Conservation (phyloP, 2,797 vertebrate genomes). For the Rousettus madagascariensis region DNA sequence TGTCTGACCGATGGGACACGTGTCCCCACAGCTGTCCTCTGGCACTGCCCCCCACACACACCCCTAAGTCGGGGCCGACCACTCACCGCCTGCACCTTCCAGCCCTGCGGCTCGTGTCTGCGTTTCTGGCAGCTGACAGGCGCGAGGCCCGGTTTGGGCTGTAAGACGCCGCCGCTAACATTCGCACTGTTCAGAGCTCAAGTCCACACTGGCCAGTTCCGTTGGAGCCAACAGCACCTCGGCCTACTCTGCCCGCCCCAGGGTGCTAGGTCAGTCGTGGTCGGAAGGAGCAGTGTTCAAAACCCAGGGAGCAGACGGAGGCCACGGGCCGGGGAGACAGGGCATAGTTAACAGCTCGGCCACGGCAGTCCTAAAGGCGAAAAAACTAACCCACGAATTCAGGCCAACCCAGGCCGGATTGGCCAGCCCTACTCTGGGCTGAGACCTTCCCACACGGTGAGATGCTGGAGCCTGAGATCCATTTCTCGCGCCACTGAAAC, state of each 20-base stretch:
- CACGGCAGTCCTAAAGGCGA: too few species aligned
- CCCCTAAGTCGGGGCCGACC: too few species aligned
- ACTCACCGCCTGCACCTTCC: fast-evolving
- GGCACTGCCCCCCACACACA: too few species aligned
- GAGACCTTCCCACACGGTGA: background rate
- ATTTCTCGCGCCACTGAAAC: background rate
- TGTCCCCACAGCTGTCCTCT: too few species aligned
- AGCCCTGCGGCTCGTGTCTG: fast-evolving
- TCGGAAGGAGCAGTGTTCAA: background rate
- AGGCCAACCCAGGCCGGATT: background rate
- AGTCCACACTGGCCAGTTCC: background rate
- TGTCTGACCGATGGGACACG: too few species aligned
- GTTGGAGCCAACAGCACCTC: too few species aligned
- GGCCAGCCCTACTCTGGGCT: background rate
- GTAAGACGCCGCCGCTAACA: background rate
- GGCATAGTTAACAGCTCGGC: background rate
- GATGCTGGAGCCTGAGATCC: background rate
- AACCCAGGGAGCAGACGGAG: background rate
- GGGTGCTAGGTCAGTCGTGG: fast-evolving
- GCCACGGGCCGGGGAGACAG: background rate
- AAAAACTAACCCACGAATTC: background rate
- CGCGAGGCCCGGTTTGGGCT: background rate
- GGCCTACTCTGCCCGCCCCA: fast-evolving
- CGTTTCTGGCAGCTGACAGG: fast-evolving
- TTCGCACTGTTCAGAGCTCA: background rate